Evolutionary conservation across 2,888 invertebrate species (phyloP), one percentile per base, ranked within the genome.

Genomic region (Sthenelais limicola): DNA sequence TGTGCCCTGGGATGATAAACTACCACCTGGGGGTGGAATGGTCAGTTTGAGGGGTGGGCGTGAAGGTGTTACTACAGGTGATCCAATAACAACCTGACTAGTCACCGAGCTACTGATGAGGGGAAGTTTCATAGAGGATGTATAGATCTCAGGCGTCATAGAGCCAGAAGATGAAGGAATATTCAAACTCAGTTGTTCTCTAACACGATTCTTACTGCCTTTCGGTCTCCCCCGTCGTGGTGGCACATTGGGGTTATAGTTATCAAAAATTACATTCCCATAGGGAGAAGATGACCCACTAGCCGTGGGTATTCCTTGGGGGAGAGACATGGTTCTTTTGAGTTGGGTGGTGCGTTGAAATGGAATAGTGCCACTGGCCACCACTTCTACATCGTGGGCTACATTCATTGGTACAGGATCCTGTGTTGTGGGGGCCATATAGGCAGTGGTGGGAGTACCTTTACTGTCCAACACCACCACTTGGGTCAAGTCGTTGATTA

Each of bases 201-300:
- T n/a, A 2, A 68, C 68, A 7, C 49, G 51, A 56, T 83, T 84
- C 74, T 82, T 83, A 3, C 82, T 81, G 3, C 84, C 84, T 74
- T 82, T 84, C 1, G 84, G 84, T 54, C 84, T 77, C 1, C 84
- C 84, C 62, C 83, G 78, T 70, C 82, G 82, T 30, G 80, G 79
- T 3, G 81, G 82, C n/a, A 69, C 58, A 15, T 58, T 71, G 58
- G 74, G 78, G 66, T 94, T 93, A 84, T 49, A 52, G 3, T 35
- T 56, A 47, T 74, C 72, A 54, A 72, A 49, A 3, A 68, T 49
- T n/a, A 72, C 47, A 32, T 9, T 66, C 21, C 35, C 58, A 38
- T 62, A 62, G 24, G 62, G 62, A 3, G 38, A 62, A 2, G 62
- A 3, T 5, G 62, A 4, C 9, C 62, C 38, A 24, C 62, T 62